phyloP scores from a whole-genome alignment of 37 sponge, comb jelly and placozoan species.

The Eunapius fragilis region DNA sequence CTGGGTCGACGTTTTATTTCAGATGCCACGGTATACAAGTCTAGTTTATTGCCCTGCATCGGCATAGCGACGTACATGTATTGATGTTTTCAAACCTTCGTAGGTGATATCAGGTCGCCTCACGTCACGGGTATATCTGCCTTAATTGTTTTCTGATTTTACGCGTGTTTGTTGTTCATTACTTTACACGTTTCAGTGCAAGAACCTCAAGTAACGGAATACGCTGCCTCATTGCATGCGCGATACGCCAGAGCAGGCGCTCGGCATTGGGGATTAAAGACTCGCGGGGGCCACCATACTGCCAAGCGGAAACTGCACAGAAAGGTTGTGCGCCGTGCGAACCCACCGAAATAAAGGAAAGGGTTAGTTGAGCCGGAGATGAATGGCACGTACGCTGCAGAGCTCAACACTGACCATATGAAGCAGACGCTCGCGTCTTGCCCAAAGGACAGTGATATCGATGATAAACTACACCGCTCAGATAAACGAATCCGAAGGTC shows the following conservation, averaged over 20 bases:
- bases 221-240: conserved; percentile 6
- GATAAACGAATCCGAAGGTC: neutral
- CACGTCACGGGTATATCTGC: too few species aligned
- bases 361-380: conserved; percentile 28
- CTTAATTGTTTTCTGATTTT: too few species aligned
- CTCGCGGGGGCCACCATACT: conserved; percentile 38
- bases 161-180: too few species aligned
- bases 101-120: too few species aligned
- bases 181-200: neutral
- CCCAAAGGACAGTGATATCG: neutral
- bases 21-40: too few species aligned
- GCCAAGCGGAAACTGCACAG: conserved; percentile 29
- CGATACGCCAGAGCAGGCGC: conserved; percentile 1
- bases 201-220: neutral
- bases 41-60: too few species aligned
- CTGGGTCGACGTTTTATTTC: too few species aligned
- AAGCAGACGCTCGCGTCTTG: conserved; percentile 10
- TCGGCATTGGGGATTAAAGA: conserved; percentile 43
- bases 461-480: conserved; percentile 10
- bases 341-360: conserved; percentile 18
- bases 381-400: conserved; percentile 36
- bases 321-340: conserved; percentile 30
- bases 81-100: too few species aligned
- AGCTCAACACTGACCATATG: conserved; percentile 40
- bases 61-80: too few species aligned